Evolutionary conservation across 2,797 vertebrate genomes (phyloP).

Genomic region (Melanotaenia pygmaea): DNA sequence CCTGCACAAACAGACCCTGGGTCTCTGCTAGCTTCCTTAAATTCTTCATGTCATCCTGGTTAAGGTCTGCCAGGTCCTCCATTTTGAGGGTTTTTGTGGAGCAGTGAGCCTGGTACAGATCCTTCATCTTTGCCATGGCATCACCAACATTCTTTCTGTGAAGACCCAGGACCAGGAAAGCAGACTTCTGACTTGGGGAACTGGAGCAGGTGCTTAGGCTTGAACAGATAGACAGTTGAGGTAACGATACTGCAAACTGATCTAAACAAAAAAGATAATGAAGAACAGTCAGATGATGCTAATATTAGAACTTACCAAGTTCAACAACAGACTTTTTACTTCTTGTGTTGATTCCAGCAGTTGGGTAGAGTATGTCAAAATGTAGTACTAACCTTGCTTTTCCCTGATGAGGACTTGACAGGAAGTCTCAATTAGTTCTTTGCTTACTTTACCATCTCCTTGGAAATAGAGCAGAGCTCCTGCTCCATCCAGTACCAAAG

Average conservation of each 20-base stretch:
- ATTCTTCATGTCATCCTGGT: slow-evolving; percentile 4
- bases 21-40: slow-evolving; percentile 35
- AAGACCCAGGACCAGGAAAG: slow-evolving; percentile 61
- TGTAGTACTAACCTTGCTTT: not conserved
- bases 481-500: slow-evolving; percentile 53
- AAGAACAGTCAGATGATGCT: not conserved
- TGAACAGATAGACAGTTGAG: not conserved
- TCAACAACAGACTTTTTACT: not conserved
- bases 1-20: slow-evolving; percentile 45
- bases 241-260: slow-evolving; percentile 20
- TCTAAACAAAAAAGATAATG: not conserved
- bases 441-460: slow-evolving; percentile 42
- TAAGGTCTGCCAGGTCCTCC: slow-evolving; percentile 47
- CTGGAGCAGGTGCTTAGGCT: slow-evolving; percentile 6
- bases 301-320: not conserved
- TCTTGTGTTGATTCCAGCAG: not conserved
- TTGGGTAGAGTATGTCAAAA: not conserved
- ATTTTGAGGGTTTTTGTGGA: slow-evolving; percentile 36
- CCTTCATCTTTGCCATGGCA: slow-evolving; percentile 51
- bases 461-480: slow-evolving; percentile 46
- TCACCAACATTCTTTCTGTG: slow-evolving; percentile 21
- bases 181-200: slow-evolving; percentile 28
- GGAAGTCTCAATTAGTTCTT: slow-evolving; percentile 48
- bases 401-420: slow-evolving; percentile 23
- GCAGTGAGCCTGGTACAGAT: slow-evolving; percentile 55